phyloP scores from a whole-genome alignment of 2,888 invertebrate genomes.

The Fragum sueziense region DNA sequence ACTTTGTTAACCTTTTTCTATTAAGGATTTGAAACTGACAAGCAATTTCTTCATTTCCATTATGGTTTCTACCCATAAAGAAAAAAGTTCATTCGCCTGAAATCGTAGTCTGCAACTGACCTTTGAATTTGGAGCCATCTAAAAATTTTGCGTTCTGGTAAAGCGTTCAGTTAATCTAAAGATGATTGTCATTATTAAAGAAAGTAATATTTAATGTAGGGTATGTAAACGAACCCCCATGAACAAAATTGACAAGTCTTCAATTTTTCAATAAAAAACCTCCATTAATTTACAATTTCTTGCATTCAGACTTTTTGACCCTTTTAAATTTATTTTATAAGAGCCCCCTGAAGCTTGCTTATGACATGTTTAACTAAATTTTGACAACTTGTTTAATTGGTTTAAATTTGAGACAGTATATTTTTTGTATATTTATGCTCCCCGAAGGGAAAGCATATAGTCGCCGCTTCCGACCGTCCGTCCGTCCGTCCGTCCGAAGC shows the following conservation, averaged over 20 bases:
- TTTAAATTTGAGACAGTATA: no score
- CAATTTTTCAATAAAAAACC: slow-evolving; percentile 22
- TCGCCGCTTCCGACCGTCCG: no score
- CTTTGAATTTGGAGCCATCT: no score
- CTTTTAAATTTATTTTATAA: not conserved
- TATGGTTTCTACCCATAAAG: no score
- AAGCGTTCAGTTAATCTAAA: not conserved
- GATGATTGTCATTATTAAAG: not conserved
- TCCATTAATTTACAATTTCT: slow-evolving; percentile 29
- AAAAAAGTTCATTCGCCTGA: no score
- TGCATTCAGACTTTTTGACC: not conserved
- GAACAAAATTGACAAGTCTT: not conserved
- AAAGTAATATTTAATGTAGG: not conserved
- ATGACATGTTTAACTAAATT: slow-evolving; percentile 12
- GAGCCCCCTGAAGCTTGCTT: not conserved
- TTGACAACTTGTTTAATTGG: slow-evolving; percentile 4
- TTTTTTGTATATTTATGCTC: no score
- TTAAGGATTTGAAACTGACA: no score
- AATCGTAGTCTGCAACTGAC: no score
- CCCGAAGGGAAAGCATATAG: no score
- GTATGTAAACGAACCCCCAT: slow-evolving; percentile 12
- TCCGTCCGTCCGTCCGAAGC: no score
- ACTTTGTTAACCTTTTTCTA: no score
- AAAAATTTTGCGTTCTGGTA: not conserved
- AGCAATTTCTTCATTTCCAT: no score